phyloP scores from a whole-genome alignment of 2,797 vertebrate species.

The Erethizon dorsatum region DNA sequence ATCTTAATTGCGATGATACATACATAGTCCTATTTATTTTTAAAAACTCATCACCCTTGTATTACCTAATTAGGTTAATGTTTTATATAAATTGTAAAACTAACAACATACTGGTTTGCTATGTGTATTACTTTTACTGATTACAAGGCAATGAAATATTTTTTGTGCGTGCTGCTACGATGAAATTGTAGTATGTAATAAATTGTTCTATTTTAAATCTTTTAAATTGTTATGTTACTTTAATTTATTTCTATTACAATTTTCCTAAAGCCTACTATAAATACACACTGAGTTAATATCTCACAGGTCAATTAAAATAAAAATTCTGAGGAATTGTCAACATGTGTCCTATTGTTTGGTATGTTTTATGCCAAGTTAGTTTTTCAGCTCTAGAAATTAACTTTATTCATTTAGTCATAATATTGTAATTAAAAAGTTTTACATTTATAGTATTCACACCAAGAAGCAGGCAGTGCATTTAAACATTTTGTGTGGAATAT shows the following conservation, averaged over 20 bases:
- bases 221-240: background rate
- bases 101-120: background rate
- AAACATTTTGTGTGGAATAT: background rate
- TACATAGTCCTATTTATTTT: background rate
- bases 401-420: background rate
- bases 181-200: background rate
- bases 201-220: background rate
- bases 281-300: background rate
- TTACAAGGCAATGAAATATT: background rate
- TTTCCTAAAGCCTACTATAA: background rate
- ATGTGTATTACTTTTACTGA: background rate
- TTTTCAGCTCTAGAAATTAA: background rate
- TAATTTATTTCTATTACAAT: background rate
- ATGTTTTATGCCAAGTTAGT: background rate
- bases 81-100: background rate
- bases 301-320: background rate
- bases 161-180: background rate
- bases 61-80: background rate
- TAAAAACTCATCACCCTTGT: background rate
- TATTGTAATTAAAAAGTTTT: background rate
- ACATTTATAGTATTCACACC: background rate
- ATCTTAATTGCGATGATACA: background rate
- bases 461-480: background rate
- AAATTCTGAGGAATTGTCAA: background rate
- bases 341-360: background rate